These are phyloP conservation scores for Ashinkailepas kermadecensis DNA, from an alignment of 2,888 invertebrate species.

Conservation along the genomic window DNA sequence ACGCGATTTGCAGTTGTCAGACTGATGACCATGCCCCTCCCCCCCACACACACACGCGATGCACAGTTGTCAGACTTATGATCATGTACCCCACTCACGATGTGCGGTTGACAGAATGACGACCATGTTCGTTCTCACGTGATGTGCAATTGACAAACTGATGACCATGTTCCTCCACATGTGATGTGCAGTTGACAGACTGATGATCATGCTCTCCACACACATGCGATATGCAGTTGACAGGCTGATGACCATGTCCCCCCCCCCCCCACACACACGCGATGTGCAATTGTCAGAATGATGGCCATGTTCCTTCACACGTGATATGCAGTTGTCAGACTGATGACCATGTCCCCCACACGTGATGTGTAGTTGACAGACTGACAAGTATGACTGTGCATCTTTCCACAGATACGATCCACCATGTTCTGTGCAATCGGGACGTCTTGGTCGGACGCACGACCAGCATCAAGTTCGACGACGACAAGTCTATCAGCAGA, in stretches of 20 bases:
- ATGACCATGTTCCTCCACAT: no score
- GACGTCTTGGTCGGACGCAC: background rate
- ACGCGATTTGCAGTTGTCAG: no score
- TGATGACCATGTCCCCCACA: background rate
- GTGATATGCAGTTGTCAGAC: background rate
- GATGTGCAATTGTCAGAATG: background rate
- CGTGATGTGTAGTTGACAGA: background rate
- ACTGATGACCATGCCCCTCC: no score
- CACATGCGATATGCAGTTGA: background rate
- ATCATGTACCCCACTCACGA: no score
- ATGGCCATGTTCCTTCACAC: background rate
- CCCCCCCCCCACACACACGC: background rate
- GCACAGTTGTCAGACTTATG: no score
- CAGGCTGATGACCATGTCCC: background rate
- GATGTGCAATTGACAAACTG: no score
- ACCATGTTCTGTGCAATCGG: background rate
- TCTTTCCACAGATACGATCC: background rate
- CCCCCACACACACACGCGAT: no score
- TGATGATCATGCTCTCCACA: background rate
- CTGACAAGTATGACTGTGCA: background rate
- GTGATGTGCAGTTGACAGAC: no score
- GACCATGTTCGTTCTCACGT: no score
- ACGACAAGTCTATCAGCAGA: slow-evolving; percentile 6
- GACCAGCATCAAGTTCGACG: background rate
- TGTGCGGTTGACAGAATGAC: no score